Percentiles rank a stretch among this genome's conserved stretches.
phyloP scores from a whole-genome alignment of 1,140 invertebrate species.

The Carposina sasakii region DNA sequence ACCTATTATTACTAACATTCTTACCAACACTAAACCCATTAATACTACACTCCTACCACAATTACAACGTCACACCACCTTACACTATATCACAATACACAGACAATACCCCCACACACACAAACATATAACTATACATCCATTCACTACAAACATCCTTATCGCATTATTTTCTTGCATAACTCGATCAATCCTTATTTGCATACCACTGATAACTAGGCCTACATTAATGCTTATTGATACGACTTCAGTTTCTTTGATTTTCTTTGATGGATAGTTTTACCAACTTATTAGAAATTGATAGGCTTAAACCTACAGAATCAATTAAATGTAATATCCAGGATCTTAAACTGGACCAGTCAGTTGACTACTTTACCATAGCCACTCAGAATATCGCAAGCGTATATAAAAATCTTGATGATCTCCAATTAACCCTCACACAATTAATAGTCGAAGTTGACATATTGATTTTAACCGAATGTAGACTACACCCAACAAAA shows the following conservation, averaged over 20 bases:
- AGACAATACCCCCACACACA: not conserved
- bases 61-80: not conserved
- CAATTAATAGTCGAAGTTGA: not conserved
- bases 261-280: not conserved
- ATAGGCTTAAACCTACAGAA: not conserved
- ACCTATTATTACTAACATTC: not conserved
- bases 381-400: conserved; percentile 10
- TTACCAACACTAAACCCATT: not conserved
- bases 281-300: not conserved
- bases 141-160: not conserved
- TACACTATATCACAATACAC: not conserved
- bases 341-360: not conserved
- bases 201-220: not conserved
- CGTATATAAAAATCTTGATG: conserved; percentile 11
- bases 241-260: not conserved
- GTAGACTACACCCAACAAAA: conserved; percentile 1
- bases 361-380: not conserved
- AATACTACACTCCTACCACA: not conserved
- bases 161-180: not conserved
- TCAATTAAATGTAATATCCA: not conserved
- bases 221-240: not conserved
- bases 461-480: conserved; percentile 12
- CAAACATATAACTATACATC: not conserved
- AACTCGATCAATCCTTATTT: not conserved
- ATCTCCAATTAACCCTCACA: not conserved